Evolutionary conservation across 2,113 vertebrate species (phyloP).

Genomic region (Butorides virescens): DNA sequence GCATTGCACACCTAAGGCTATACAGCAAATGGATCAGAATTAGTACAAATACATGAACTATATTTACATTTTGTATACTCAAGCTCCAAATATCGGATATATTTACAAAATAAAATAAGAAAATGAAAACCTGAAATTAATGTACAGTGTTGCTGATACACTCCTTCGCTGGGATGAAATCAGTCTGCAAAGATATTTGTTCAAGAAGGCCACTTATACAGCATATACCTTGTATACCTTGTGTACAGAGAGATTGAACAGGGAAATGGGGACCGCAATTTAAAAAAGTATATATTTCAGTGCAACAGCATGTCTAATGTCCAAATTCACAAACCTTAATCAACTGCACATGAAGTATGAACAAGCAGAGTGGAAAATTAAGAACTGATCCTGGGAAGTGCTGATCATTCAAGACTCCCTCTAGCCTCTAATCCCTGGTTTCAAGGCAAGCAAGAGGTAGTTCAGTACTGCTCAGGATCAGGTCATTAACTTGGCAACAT

Average conservation of each 20-base stretch:
- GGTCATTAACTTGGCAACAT: background rate
- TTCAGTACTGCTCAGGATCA: background rate
- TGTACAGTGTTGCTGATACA: conserved; percentile 89
- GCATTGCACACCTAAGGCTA: conserved; percentile 98
- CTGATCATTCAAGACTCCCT: background rate
- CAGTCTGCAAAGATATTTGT: conserved; percentile 72
- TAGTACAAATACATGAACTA: conserved; percentile 99
- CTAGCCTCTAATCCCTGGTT: background rate
- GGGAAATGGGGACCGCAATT: background rate
- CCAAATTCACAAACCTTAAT: background rate
- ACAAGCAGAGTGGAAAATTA: conserved; percentile 3
- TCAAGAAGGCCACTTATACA: conserved; percentile 78
- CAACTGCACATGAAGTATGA: background rate
- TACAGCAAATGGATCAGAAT: conserved; percentile 98
- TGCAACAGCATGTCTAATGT: background rate
- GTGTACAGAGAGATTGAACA: conserved; percentile 20
- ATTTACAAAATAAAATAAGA: conserved; percentile 99
- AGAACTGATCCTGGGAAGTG: background rate
- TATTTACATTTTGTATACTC: conserved; percentile 99
- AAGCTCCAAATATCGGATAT: conserved; percentile 94
- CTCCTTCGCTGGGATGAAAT: conserved; percentile 76
- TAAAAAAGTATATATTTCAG: background rate
- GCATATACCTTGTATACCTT: conserved; percentile 36
- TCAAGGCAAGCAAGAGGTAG: background rate
- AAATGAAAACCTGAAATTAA: conserved; percentile 89